These are phyloP conservation scores for Pseudocheirus occidentalis DNA, from an alignment of 2,797 vertebrate genomes.

Conservation along the genomic window DNA sequence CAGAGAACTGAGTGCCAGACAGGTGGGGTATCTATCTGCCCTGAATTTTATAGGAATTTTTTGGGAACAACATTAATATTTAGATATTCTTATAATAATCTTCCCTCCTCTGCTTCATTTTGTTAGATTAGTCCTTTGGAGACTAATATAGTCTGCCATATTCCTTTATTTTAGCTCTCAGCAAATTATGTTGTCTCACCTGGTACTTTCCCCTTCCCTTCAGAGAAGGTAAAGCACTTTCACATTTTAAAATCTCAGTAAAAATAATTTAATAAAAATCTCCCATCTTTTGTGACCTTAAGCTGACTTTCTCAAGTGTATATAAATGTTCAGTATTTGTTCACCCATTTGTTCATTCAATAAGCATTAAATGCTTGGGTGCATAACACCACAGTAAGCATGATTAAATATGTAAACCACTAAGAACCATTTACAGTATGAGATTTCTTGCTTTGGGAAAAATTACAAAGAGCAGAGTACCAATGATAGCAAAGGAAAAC, in stretches of 20 bases:
- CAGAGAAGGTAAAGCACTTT: not conserved
- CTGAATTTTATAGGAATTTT: not conserved
- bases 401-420: not conserved
- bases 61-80: not conserved
- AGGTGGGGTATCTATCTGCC: not conserved
- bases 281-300: not conserved
- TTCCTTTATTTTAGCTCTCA: not conserved
- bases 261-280: not conserved
- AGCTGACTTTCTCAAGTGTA: not conserved
- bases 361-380: not conserved
- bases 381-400: not conserved
- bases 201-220: not conserved
- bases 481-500: constrained; percentile 15
- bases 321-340: not conserved
- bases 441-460: not conserved
- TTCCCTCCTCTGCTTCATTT: not conserved
- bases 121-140: not conserved
- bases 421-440: not conserved
- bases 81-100: not conserved
- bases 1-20: not conserved
- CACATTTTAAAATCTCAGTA: not conserved
- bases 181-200: not conserved
- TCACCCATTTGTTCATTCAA: not conserved
- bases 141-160: not conserved
- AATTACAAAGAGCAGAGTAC: not conserved